Evolutionary conservation across 2,113 vertebrate species (phyloP).

Genomic region (Struthidea cinerea): DNA sequence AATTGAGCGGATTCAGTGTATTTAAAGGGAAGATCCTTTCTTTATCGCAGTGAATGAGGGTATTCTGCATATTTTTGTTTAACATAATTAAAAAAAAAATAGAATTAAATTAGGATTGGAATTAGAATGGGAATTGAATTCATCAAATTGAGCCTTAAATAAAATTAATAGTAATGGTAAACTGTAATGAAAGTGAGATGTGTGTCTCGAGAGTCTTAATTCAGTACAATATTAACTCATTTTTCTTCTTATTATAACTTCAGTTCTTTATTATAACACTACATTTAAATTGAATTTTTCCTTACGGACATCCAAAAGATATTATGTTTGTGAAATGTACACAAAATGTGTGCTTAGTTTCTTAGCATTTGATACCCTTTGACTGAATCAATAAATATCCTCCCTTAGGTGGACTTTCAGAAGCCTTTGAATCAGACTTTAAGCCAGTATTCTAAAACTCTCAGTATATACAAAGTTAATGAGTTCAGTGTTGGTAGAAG

Average conservation of each 20-base stretch:
- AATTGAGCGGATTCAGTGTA: background rate
- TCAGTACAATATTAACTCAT: background rate
- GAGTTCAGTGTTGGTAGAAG: background rate
- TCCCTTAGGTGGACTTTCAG: background rate
- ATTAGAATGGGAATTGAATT: background rate
- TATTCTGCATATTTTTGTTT: background rate
- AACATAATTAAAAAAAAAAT: background rate
- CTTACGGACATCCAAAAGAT: background rate
- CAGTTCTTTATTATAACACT: background rate
- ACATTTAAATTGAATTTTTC: background rate
- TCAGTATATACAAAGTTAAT: background rate
- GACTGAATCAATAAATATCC: background rate
- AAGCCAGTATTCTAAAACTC: background rate
- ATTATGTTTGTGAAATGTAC: background rate
- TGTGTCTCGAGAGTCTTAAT: background rate
- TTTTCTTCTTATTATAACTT: background rate
- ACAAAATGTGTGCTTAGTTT: background rate
- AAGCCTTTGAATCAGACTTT: background rate
- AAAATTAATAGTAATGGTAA: background rate
- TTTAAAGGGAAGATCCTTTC: background rate
- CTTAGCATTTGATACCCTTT: background rate
- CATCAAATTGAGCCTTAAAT: conserved; percentile 6
- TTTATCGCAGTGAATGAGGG: background rate
- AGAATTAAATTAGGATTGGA: background rate
- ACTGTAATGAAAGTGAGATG: background rate